A percentile compares a stretch with the other conserved stretches of the same genome.
phyloP scores from a whole-genome alignment of 1,140 invertebrate species.

The Philotrypesis tridentata region DNA sequence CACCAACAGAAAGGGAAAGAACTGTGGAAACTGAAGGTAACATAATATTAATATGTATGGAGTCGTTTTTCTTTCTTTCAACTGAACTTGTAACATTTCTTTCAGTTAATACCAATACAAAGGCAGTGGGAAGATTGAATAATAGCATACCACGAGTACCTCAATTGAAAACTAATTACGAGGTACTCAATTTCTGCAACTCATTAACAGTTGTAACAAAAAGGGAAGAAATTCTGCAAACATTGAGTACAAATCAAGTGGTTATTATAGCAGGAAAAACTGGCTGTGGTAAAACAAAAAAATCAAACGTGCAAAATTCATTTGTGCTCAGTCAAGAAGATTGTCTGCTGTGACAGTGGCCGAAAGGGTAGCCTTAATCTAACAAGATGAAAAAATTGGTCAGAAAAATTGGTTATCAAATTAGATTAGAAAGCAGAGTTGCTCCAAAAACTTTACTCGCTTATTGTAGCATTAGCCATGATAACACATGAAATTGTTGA shows the following conservation, averaged over 20 bases:
- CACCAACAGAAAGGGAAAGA: constrained; percentile 74
- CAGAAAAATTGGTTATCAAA: constrained; percentile 95
- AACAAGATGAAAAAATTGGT: constrained; percentile 90
- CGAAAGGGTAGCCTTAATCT: constrained; percentile 86
- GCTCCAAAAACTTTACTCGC: constrained; percentile 88
- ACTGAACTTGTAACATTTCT: constrained; percentile 44
- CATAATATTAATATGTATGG: neutral
- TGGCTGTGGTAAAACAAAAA: constrained; percentile 88
- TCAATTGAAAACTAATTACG: constrained; percentile 71
- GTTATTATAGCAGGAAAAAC: constrained; percentile 86
- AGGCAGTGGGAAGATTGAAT: constrained; percentile 77
- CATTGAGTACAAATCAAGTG: constrained; percentile 75
- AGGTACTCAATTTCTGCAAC: constrained; percentile 74
- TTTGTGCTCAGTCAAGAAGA: constrained; percentile 94
- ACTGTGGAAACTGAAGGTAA: constrained; percentile 65
- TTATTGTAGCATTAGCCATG: constrained; percentile 83
- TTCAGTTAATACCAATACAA: constrained; percentile 72
- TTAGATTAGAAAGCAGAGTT: constrained; percentile 88
- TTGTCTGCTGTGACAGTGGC: constrained; percentile 92
- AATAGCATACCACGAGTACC: constrained; percentile 80
- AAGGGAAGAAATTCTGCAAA: constrained; percentile 73
- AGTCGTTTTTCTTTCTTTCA: neutral
- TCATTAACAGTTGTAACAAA: constrained; percentile 76
- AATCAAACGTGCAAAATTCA: constrained; percentile 85
- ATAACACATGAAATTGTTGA: constrained; percentile 93